phyloP scores from a whole-genome alignment of 2,113 vertebrate species.

The Mellivora capensis region DNA sequence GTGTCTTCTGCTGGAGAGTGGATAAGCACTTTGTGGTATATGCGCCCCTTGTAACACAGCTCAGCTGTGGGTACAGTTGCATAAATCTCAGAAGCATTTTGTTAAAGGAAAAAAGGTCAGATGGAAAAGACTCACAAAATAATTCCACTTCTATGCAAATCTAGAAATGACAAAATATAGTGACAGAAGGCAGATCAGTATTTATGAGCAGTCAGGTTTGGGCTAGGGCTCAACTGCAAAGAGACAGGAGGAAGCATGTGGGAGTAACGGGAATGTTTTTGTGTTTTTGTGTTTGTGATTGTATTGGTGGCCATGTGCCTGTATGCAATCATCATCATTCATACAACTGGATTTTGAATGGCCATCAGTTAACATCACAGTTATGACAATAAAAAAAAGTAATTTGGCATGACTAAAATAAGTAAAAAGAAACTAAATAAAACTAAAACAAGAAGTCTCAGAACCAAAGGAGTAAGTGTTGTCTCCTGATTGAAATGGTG shows the following conservation, averaged over 20 bases:
- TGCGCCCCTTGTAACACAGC: accelerated
- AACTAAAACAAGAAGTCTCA: background rate
- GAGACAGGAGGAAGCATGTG: background rate
- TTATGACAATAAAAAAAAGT: background rate
- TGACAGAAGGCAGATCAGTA: background rate
- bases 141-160: background rate
- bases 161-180: background rate
- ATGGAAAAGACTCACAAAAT: background rate
- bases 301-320: accelerated
- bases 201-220: background rate
- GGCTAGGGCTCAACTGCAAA: accelerated
- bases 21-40: accelerated
- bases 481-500: background rate
- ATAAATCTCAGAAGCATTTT: too few species aligned
- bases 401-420: background rate
- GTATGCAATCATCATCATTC: accelerated
- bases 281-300: too few species aligned
- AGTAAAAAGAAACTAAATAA: background rate
- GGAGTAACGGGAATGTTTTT: accelerated
- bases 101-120: background rate
- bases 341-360: accelerated
- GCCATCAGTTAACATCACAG: accelerated
- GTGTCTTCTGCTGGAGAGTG: accelerated
- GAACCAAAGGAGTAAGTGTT: background rate
- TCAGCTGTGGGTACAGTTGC: accelerated